Base-by-base conservation (phyloP, 2,888 invertebrate species). In the Tipula lateralis region DNA sequence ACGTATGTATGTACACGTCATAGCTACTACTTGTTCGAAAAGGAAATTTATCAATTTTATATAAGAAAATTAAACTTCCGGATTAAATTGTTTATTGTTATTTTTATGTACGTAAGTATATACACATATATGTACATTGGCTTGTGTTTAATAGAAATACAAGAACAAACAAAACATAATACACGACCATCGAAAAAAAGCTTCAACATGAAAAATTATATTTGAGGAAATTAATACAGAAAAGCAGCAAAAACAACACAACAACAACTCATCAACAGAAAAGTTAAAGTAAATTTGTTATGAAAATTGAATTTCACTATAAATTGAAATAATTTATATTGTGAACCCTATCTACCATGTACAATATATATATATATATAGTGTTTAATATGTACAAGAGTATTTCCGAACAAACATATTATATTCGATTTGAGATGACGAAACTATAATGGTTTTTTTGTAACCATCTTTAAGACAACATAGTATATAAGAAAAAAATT, bases 41-140 rank as follows among this genome's bases (percentile, higher is more conserved):
- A 66, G 66, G 66, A 66, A 66, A 66, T 66, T 66, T 66, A 66
- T 66, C 66, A 66, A 66, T 66, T 66, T 66, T 66, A 24, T 66
- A 66, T 24, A 66, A 66, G 66, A 66, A 66, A 66, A 66, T 66
- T 66, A 66, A 66, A 66, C 66, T 66, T 66, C 66, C 66, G 66
- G 66, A 66, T 24, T 66, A 66, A 66, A 66, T 66, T 66, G 66
- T 66, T 66, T 24, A 24, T 66, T 44, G n/a, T n/a, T n/a, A n/a
- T n/a, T n/a, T n/a, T n/a, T n/a, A n/a, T n/a, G n/a, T n/a, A n/a
- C n/a, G n/a, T n/a, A n/a, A n/a, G n/a, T n/a, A n/a, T n/a, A n/a
- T n/a, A n/a, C n/a, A n/a, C n/a, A n/a, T n/a, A n/a, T n/a, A n/a
- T n/a, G n/a, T n/a, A n/a, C n/a, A n/a, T n/a, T n/a, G n/a, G n/a